A percentile compares a stretch with the other conserved stretches of the same genome.
phyloP scores from a whole-genome alignment of 2,888 invertebrate genomes.

The Eristalis intricaria region DNA sequence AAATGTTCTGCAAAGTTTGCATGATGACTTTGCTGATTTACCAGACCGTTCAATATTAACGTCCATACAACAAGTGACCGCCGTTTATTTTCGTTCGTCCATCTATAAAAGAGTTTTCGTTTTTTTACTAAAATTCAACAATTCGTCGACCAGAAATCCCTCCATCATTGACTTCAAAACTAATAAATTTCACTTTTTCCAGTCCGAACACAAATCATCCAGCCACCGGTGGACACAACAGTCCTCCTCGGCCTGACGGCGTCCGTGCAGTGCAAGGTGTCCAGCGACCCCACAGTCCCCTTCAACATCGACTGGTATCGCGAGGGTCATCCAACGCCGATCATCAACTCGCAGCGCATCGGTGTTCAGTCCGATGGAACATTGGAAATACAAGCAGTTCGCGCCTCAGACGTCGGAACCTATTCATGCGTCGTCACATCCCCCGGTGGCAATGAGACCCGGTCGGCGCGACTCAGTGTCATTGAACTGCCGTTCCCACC shows the following conservation, averaged over 20 bases:
- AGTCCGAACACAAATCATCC: constrained; percentile 96
- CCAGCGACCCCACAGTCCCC: constrained; percentile 93
- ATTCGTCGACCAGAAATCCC: too few species aligned
- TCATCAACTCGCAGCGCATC: constrained; percentile 86
- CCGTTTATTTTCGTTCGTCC: too few species aligned
- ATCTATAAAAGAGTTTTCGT: too few species aligned
- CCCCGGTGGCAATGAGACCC: constrained; percentile 95
- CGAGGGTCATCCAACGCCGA: constrained; percentile 87
- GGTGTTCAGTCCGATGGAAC: constrained; percentile 91
- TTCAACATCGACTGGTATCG: constrained; percentile 95
- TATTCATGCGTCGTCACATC: constrained; percentile 95
- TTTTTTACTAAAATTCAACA: too few species aligned
- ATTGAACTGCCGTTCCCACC: constrained; percentile 98
- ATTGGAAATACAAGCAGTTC: constrained; percentile 92
- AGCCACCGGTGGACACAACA: constrained; percentile 95
- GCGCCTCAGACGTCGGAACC: constrained; percentile 95
- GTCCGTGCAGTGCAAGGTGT: constrained; percentile 96
- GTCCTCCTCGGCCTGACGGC: constrained; percentile 96
- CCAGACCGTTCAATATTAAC: too few species aligned
- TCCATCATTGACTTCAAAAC: neutral
- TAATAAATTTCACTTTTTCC: constrained; percentile 67
- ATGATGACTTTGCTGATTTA: too few species aligned
- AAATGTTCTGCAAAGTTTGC: too few species aligned
- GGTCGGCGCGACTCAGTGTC: constrained; percentile 91
- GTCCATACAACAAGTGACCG: too few species aligned